These are phyloP conservation scores for Sebastolobus altivelis DNA, from an alignment of 2,797 vertebrate species.

Conservation along the genomic window DNA sequence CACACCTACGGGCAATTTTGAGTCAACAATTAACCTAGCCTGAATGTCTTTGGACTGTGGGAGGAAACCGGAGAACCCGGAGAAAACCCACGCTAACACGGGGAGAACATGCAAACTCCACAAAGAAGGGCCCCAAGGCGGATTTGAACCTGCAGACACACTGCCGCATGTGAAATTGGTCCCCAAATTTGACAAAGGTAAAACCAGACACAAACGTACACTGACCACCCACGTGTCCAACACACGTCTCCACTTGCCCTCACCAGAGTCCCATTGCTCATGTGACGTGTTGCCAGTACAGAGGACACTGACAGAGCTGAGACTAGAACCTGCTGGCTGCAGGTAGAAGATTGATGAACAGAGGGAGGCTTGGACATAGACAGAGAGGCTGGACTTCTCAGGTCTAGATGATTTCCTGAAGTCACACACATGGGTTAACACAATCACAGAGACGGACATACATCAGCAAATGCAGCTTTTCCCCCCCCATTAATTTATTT, in stretches of 20 bases:
- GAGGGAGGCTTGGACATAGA: conserved; percentile 7
- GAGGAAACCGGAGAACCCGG: too few relatives aligned
- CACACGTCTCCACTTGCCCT: neutral
- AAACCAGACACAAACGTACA: neutral
- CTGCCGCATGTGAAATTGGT: neutral
- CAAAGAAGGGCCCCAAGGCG: too few relatives aligned
- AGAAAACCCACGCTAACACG: too few relatives aligned
- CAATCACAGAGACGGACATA: neutral
- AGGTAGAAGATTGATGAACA: conserved; percentile 2
- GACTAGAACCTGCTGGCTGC: neutral
- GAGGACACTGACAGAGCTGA: conserved; percentile 1
- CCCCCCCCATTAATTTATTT: neutral
- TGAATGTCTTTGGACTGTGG: too few relatives aligned
- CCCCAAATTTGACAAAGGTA: neutral
- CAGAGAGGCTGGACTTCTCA: neutral
- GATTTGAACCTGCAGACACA: too few relatives aligned
- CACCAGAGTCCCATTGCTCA: neutral
- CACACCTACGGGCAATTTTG: rapidly evolving
- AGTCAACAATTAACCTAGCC: too few relatives aligned
- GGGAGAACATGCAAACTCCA: too few relatives aligned
- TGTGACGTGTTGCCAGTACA: neutral
- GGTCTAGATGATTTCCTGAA: conserved; percentile 9
- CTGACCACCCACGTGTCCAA: neutral
- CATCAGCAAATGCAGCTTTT: conserved; percentile 5
- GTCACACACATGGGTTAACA: neutral